A percentile compares a stretch with the other conserved stretches of the same genome.
These are phyloP conservation scores for Meandrina meandrites DNA, from an alignment of 92 coral and sea anemone species.

Conservation along the genomic window DNA sequence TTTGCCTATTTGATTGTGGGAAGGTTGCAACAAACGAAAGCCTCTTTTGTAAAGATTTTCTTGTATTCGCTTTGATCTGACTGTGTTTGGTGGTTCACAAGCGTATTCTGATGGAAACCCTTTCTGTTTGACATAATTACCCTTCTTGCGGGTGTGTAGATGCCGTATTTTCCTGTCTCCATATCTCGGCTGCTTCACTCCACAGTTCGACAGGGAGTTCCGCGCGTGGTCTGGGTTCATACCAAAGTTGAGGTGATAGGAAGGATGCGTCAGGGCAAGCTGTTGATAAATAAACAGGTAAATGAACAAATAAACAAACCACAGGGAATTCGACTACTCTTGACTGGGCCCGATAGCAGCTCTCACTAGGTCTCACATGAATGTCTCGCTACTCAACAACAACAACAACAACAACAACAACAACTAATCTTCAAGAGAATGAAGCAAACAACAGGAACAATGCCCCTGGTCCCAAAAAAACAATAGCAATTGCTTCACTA, in stretches of 20 bases:
- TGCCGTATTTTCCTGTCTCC: slow-evolving; percentile 91
- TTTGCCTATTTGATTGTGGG: neutral
- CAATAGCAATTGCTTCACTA: no score
- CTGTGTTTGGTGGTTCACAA: neutral
- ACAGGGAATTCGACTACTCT: neutral
- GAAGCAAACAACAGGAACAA: no score
- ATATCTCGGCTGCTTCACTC: slow-evolving; percentile 91
- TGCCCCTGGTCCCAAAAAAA: no score
- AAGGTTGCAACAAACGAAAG: neutral
- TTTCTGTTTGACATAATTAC: slow-evolving; percentile 23
- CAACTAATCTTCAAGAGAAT: no score
- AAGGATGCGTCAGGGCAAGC: slow-evolving; percentile 97
- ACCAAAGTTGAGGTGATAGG: slow-evolving; percentile 92
- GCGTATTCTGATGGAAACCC: neutral
- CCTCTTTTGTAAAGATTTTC: neutral
- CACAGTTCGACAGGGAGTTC: slow-evolving; percentile 91
- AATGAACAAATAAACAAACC: neutral
- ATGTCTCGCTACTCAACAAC: no score
- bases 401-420: no score
- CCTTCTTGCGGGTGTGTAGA: slow-evolving; percentile 83
- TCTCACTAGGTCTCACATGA: no score
- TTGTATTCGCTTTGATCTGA: neutral
- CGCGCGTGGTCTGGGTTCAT: slow-evolving; percentile 98
- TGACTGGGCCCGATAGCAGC: no score
- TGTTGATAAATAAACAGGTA: slow-evolving; percentile 6